Evolutionary conservation across 2,113 vertebrate species (phyloP).

Genomic region (Platysternon megacephalum): DNA sequence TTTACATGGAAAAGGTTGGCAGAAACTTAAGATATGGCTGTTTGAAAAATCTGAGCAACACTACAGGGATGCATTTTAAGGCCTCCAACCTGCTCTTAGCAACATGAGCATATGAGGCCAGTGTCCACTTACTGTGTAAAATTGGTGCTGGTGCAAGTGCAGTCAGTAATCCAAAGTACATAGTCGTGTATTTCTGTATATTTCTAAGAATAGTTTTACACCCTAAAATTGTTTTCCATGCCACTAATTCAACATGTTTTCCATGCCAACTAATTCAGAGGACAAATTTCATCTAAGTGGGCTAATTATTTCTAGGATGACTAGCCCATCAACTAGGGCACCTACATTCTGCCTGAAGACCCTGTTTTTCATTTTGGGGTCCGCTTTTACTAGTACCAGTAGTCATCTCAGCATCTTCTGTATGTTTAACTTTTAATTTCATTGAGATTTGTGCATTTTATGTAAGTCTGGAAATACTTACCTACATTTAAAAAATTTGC

Average conservation of each 20-base stretch:
- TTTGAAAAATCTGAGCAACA: not conserved
- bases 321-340: accelerated
- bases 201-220: not conserved
- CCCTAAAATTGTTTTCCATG: not conserved
- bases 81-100: not conserved
- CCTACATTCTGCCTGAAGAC: not conserved
- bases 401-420: not conserved
- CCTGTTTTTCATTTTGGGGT: not conserved
- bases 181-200: not conserved
- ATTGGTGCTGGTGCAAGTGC: accelerated
- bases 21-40: not conserved
- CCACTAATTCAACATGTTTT: not conserved
- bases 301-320: not conserved
- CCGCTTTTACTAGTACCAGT: not conserved
- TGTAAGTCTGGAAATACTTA: not conserved
- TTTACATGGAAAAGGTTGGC: not conserved
- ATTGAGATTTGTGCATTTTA: not conserved
- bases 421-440: not conserved
- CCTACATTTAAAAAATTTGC: not conserved
- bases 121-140: not conserved
- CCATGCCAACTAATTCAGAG: not conserved
- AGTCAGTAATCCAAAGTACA: not conserved
- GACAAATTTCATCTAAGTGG: not conserved
- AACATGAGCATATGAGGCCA: accelerated
- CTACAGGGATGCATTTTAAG: not conserved